A percentile compares a stretch with the other conserved stretches of the same genome.
Evolutionary conservation across 2,113 vertebrate genomes (phyloP).

Genomic region (Spheniscus mendiculus): DNA sequence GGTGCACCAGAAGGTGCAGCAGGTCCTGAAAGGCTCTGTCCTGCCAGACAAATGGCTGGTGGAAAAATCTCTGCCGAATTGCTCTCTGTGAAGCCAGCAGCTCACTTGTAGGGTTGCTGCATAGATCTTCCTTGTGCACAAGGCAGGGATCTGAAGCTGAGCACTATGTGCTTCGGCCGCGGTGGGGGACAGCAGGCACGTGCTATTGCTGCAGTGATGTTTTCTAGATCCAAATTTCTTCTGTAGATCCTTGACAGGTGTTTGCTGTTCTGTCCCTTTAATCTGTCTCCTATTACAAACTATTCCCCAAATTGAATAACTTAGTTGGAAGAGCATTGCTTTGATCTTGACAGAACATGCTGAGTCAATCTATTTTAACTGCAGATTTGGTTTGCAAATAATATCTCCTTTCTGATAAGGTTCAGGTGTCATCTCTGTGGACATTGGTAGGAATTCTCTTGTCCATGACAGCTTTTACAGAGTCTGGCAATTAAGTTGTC

Average conservation of each 20-base stretch:
- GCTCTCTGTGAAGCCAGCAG: neutral
- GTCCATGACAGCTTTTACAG: constrained; percentile 36
- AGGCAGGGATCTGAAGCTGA: neutral
- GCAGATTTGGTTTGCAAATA: constrained; percentile 44
- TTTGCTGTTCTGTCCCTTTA: neutral
- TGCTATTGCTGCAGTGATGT: neutral
- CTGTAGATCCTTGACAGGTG: neutral
- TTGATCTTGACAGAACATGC: neutral
- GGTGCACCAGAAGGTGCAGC: neutral
- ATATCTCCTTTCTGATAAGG: neutral
- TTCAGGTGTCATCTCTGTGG: constrained; percentile 25
- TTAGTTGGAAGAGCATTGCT: neutral
- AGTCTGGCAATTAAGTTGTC: constrained; percentile 46
- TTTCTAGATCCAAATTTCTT: neutral
- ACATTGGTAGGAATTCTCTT: constrained; percentile 35
- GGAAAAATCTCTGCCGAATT: neutral
- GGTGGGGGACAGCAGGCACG: accelerated
- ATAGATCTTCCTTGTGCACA: neutral
- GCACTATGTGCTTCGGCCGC: neutral
- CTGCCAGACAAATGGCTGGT: neutral
- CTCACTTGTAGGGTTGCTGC: accelerated
- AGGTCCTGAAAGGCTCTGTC: neutral
- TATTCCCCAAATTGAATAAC: neutral
- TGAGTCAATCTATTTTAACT: constrained; percentile 11
- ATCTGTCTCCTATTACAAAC: neutral